Evolutionary conservation across 2,113 vertebrate species (phyloP).

Genomic region (Hoplias malabaricus): DNA sequence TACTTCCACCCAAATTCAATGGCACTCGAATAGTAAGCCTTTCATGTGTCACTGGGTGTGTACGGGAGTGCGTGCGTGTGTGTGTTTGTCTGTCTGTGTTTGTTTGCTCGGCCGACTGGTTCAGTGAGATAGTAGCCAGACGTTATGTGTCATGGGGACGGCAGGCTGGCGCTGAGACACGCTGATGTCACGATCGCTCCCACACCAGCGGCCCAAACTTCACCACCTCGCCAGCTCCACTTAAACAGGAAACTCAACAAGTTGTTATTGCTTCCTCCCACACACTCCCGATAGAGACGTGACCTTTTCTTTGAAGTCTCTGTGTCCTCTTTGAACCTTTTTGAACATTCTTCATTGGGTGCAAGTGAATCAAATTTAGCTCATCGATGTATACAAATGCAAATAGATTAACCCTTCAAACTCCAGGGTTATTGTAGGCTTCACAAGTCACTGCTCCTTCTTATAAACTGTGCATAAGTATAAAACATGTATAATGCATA

Average conservation of each 20-base stretch:
- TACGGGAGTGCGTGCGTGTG: background rate
- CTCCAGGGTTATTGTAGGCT: no score
- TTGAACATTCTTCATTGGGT: no score
- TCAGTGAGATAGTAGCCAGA: slow-evolving; percentile 34
- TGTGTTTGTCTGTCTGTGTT: background rate
- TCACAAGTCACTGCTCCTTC: no score
- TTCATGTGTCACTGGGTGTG: background rate
- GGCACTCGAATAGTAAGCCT: background rate
- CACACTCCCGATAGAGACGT: background rate
- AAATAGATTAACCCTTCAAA: no score
- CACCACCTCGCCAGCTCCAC: background rate
- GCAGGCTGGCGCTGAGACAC: slow-evolving; percentile 1
- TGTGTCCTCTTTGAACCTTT: background rate
- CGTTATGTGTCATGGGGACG: background rate
- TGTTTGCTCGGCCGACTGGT: slow-evolving; percentile 12
- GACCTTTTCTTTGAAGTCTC: slow-evolving; percentile 19
- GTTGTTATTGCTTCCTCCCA: slow-evolving; percentile 34
- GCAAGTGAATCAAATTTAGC: no score
- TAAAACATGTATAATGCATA: no score
- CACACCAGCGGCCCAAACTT: background rate
- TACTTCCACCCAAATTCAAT: background rate
- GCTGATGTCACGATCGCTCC: slow-evolving; percentile 30
- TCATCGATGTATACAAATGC: no score
- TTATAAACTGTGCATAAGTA: no score
- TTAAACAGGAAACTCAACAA: slow-evolving; percentile 16